phyloP scores from a whole-genome alignment of 2,888 invertebrate genomes.

The Sthenelais limicola region DNA sequence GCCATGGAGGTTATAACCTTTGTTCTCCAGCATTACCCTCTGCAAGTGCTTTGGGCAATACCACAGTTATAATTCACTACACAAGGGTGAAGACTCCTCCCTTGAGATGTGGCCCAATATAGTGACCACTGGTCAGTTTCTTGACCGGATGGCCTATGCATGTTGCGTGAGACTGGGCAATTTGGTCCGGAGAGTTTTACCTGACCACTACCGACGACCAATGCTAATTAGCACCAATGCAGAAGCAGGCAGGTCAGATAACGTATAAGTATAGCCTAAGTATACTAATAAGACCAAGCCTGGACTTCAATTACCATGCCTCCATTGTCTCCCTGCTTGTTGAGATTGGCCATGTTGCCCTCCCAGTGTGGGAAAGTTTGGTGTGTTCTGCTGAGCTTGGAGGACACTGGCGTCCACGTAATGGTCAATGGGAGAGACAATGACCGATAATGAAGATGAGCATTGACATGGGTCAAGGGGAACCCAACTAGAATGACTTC shows the following conservation, averaged over 20 bases:
- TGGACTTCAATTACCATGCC: background rate
- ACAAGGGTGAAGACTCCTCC: too few species aligned
- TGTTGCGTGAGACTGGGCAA: slow-evolving; percentile 26
- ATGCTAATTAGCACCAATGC: slow-evolving; percentile 18
- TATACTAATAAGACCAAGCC: slow-evolving; percentile 34
- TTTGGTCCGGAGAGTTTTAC: slow-evolving; percentile 8
- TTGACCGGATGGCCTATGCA: too few species aligned
- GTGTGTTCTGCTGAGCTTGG: background rate
- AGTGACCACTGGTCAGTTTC: background rate
- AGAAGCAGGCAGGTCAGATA: slow-evolving; percentile 25
- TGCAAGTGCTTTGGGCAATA: too few species aligned
- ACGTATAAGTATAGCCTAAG: slow-evolving; percentile 24
- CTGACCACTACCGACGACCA: slow-evolving; percentile 29
- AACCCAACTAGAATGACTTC: background rate
- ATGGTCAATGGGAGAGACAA: slow-evolving; percentile 15
- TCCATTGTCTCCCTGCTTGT: slow-evolving; percentile 1
- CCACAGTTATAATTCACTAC: too few species aligned
- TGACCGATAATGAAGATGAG: background rate
- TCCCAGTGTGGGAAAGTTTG: slow-evolving; percentile 32
- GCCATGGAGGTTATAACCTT: too few species aligned
- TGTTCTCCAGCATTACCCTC: too few species aligned
- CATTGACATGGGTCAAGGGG: background rate
- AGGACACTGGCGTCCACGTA: background rate
- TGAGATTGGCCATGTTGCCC: background rate
- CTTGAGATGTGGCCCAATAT: too few species aligned